phyloP scores from a whole-genome alignment of 2,797 vertebrate genomes.

The Borostomias antarcticus region DNA sequence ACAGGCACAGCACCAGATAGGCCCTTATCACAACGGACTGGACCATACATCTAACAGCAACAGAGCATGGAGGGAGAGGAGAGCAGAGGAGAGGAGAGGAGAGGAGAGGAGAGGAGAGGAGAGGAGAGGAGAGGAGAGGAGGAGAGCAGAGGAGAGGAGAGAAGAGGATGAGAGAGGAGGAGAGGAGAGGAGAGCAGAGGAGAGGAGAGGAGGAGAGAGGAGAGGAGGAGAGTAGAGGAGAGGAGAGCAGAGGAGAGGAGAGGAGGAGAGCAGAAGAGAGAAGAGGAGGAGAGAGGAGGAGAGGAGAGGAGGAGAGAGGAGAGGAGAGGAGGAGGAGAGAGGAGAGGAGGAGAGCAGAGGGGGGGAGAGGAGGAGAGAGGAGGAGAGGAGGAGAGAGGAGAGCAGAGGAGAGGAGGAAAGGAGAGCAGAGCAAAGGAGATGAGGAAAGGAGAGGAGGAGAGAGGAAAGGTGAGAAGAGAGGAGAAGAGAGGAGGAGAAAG shows the following conservation, averaged over 20 bases:
- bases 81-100: neutral
- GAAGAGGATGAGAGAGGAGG: slow-evolving; percentile 39
- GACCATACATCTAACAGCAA: slow-evolving; percentile 61
- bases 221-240: neutral
- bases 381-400: neutral
- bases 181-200: slow-evolving; percentile 30
- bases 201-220: slow-evolving; percentile 27
- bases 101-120: neutral
- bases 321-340: no score
- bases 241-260: neutral
- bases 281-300: no score
- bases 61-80: slow-evolving; percentile 31
- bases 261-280: neutral
- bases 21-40: slow-evolving; percentile 66
- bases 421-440: neutral
- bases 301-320: no score
- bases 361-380: neutral
- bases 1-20: slow-evolving; percentile 63
- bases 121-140: neutral
- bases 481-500: slow-evolving; percentile 50
- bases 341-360: neutral
- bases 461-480: no score
- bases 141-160: slow-evolving; percentile 26
- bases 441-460: no score
- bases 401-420: neutral